Base-by-base conservation (phyloP, 2,888 invertebrate species). In the Sabatieria punctata region DNA sequence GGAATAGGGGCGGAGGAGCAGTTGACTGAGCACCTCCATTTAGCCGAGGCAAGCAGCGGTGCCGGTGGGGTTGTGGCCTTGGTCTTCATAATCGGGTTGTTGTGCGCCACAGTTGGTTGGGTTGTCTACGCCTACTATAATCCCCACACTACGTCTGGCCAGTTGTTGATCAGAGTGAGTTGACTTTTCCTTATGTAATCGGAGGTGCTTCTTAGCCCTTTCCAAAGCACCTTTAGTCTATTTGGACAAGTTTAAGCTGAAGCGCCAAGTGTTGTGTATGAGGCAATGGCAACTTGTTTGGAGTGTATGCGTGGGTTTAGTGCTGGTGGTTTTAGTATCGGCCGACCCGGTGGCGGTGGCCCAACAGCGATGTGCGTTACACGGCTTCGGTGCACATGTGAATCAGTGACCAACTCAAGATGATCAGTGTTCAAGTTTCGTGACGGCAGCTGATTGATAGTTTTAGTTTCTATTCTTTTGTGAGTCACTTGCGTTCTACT, bases 141-240 rank as follows among this genome's bases (percentile, higher is more conserved):
- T 72, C 95, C 95, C 1, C 89, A 89, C 64, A 84, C 88, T 4
- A 77, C 83, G 43, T 88, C 89, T 56, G 97, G 97, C 51, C 89
- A 93, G 69, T 77, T 93, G 62, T 77, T 97, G 45, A 95, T 97
- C 63, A 83, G 85, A 78, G 91, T 91, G 70, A 73, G 74, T 66
- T 13, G 37, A 39, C 22, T 13, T 2, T 23, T 19, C 37, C 11
- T 38, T n/a, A n/a, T 39, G 36, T 22, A 25, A 1, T 40, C 15
- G 24, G 43, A 13, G 13, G 22, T 18, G 8, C 15, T 13, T 43
- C 24, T 23, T 11, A 22, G 1, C 15, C 11, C 13, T 45, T 45
- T 18, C 22, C 11, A 1, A n/a, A 41, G 8, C n/a, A 11, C 15
- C 40, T 4, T 33, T 6, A 13, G 15, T 4, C 15, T 36, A 24